Base-by-base conservation (phyloP, 2,113 vertebrate genomes). In the Lophochroa leadbeateri region DNA sequence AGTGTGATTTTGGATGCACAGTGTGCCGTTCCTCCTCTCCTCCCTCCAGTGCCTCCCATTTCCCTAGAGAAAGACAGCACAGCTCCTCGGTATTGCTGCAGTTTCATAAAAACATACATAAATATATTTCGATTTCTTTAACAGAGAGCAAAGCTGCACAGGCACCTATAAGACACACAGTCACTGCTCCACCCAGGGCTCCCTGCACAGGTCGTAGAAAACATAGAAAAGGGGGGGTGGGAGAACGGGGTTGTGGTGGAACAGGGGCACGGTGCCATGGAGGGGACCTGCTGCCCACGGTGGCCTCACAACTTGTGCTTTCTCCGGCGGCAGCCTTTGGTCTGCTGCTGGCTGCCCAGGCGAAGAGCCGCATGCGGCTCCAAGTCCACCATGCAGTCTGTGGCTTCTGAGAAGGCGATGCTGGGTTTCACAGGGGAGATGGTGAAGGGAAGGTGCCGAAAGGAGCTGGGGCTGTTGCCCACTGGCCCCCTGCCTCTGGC, bases 61-160 rank as follows among this genome's bases (percentile, higher is more conserved):
- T 85, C 83, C 95, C 83, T 63, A 88, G 65, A 92, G 88, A 92
- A 83, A 91, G 53, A 76, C 65, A 41, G 88, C 74, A 84, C 72
- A 81, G 86, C 88, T 95, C 68, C 77, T 82, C 74, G 0, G n/a
- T 78, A 77, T 8, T 96, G 88, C 97, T 97, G 97, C 84, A 96
- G 96, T 96, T 98, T 97, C 94, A 98, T 98, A 98, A 95, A 98
- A 98, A 98, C 96, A 97, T 97, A 98, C 94, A 98, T 97, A 98
- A 98, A 98, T 98, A 98, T 98, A 98, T 98, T 98, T 98, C 96
- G 96, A 93, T 96, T 97, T 98, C 93, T 97, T 86, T 90, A 92
- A 80, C 85, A 74, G 96, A 90, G 63, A 92, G 86, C 97, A 94
- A 95, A 97, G 97, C 96, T 94, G 70, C 86, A 97, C 95, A 85